phyloP scores from a whole-genome alignment of 37 sponge, comb jelly and placozoan genomes.

The Chondrilla cf. caribensis region DNA sequence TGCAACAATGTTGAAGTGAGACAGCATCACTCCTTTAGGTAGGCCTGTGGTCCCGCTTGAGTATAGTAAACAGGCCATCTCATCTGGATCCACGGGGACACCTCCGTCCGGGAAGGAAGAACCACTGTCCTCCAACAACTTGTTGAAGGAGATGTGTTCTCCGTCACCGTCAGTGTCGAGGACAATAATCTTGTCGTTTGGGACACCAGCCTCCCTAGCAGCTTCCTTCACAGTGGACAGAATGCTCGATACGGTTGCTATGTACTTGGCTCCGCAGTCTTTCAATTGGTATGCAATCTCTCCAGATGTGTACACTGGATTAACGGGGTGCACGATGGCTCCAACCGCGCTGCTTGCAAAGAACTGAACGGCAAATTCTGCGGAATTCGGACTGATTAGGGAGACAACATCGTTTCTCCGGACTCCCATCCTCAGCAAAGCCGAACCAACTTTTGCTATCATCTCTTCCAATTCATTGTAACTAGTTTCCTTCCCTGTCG shows the following conservation, averaged over 20 bases:
- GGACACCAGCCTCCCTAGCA: slow-evolving; percentile 8
- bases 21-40: slow-evolving; percentile 88
- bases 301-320: slow-evolving; percentile 62
- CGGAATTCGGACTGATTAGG: slow-evolving; percentile 51
- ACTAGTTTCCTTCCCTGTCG: slow-evolving; percentile 39
- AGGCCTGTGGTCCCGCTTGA: slow-evolving; percentile 92
- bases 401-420: slow-evolving; percentile 55
- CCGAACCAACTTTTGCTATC: slow-evolving; percentile 41
- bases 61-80: slow-evolving; percentile 70
- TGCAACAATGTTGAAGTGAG: slow-evolving; percentile 66
- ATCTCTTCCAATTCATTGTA: slow-evolving; percentile 44
- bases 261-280: slow-evolving; percentile 45
- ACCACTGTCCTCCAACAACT: slow-evolving; percentile 47
- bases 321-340: slow-evolving; percentile 65
- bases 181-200: slow-evolving; percentile 37
- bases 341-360: slow-evolving; percentile 70
- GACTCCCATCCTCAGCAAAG: slow-evolving; percentile 46
- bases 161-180: slow-evolving; percentile 13
- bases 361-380: slow-evolving; percentile 41
- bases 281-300: slow-evolving; percentile 74
- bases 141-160: slow-evolving; percentile 26
- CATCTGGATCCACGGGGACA: slow-evolving; percentile 32
- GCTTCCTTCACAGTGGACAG: slow-evolving; percentile 50
- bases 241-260: slow-evolving; percentile 56
- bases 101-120: slow-evolving; percentile 29